Base-by-base conservation (phyloP, 2,888 invertebrate genomes). In the Myopa testacea region DNA sequence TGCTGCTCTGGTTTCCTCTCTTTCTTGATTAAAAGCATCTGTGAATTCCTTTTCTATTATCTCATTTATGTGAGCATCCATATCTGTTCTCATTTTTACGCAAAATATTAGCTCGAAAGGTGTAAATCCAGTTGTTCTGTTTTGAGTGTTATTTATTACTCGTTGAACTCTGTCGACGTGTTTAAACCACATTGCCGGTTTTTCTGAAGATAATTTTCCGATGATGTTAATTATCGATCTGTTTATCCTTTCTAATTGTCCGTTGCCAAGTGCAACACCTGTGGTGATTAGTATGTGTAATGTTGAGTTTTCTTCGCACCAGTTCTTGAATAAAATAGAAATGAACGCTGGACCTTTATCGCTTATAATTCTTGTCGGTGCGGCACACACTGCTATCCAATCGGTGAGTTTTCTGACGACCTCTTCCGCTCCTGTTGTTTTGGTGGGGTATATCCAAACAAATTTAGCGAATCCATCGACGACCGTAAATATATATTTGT, bases 391-490 rank as follows among this genome's bases (percentile, higher is more conserved):
- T 10, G 10, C 16, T 10, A 14, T 55, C 55, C 55, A 55, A 14
- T 55, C 55, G 16, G 55, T 14, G 16, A 55, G 55, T 55, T 55
- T 55, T 55, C 16, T 55, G 16, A 69, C 14, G 16, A 16, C 40
- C 40, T 69, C 69, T 34, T 69, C 69, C 19, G 69, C 69, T 69
- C 37, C 14, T 38, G 69, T 45, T 12, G 69, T 38, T 38, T 69
- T 69, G 4, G 50, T 69, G 10, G 69, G 38, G 16, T 38, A 69
- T 38, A 69, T 12, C 69, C 69, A 69, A 4, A 45, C 50, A 38
- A 40, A 69, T 69, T 69, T 38, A 38, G 37, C 38, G 7, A 69
- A 69, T 6, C 69, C 69, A 50, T 69, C 69, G n/a, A 34, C 26
- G 19, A 55, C 16, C 3, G 55, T 8, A 19, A 69, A 63, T 8